Evolutionary conservation across 2,888 invertebrate genomes (phyloP).

Genomic region (Zelleria hepariella): DNA sequence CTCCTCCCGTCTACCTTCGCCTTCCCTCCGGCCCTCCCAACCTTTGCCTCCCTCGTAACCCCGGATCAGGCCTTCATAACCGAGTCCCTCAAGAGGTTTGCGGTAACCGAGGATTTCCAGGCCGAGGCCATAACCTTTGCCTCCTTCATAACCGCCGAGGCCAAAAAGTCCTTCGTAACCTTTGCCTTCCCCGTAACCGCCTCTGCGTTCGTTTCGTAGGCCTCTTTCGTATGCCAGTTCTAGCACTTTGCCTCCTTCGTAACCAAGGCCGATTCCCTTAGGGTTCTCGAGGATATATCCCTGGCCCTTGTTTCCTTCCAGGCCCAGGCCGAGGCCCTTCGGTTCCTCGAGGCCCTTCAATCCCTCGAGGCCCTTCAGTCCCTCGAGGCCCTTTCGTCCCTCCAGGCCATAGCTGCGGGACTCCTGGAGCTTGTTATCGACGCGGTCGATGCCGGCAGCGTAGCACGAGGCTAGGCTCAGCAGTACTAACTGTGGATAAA

Average conservation of each 20-base stretch:
- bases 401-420: not conserved
- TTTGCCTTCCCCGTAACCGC: not conserved
- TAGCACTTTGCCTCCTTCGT: not conserved
- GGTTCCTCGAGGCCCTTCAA: not conserved
- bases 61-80: not conserved
- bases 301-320: not conserved
- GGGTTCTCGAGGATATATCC: not conserved
- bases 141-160: not conserved
- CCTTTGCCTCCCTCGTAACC: not conserved
- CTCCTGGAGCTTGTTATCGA: not conserved
- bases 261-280: not conserved
- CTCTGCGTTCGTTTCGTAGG: not conserved
- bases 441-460: not conserved
- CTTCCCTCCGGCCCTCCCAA: not conserved
- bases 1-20: not conserved
- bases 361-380: not conserved
- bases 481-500: not conserved
- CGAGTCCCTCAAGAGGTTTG: not conserved
- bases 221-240: not conserved
- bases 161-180: not conserved
- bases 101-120: too few relatives aligned
- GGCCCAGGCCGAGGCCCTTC: not conserved
- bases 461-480: not conserved
- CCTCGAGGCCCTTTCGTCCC: not conserved
- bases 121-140: not conserved